phyloP scores from a whole-genome alignment of 2,113 vertebrate genomes.

The Atrichornis clamosus region DNA sequence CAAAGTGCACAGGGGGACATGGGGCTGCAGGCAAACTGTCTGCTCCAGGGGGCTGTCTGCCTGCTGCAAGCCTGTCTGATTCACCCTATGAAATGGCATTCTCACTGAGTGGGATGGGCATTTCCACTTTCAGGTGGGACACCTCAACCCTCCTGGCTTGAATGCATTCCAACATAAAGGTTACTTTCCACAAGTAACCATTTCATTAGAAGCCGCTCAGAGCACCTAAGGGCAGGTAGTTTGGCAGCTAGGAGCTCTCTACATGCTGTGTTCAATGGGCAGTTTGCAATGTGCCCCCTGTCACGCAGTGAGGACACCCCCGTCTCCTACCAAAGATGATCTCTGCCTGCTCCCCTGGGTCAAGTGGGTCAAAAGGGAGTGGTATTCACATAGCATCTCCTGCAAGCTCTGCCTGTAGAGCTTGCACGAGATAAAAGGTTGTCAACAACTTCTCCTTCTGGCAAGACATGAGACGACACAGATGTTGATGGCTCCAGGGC shows the following conservation, averaged over 20 bases:
- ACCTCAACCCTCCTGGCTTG: neutral
- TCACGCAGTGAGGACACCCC: fast-evolving
- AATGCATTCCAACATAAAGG: neutral
- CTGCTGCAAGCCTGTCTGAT: neutral
- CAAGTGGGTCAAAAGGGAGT: neutral
- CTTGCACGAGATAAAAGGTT: neutral
- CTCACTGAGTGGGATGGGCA: neutral
- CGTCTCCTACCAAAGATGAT: neutral
- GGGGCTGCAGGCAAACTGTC: neutral
- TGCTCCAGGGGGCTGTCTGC: neutral
- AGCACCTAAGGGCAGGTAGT: neutral
- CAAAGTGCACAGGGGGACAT: fast-evolving
- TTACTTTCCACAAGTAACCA: neutral
- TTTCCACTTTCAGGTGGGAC: neutral
- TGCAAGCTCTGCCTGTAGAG: neutral
- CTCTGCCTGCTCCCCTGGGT: neutral
- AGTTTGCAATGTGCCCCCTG: neutral
- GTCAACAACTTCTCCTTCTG: neutral
- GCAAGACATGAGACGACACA: neutral
- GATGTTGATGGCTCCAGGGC: neutral
- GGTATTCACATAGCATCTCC: neutral
- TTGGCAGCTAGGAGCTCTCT: neutral
- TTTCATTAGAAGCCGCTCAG: neutral
- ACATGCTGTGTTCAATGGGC: neutral
- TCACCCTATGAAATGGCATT: fast-evolving